A percentile compares a stretch with the other conserved stretches of the same genome.
phyloP scores from a whole-genome alignment of 2,113 vertebrate genomes.

The Rhinoptilus africanus region DNA sequence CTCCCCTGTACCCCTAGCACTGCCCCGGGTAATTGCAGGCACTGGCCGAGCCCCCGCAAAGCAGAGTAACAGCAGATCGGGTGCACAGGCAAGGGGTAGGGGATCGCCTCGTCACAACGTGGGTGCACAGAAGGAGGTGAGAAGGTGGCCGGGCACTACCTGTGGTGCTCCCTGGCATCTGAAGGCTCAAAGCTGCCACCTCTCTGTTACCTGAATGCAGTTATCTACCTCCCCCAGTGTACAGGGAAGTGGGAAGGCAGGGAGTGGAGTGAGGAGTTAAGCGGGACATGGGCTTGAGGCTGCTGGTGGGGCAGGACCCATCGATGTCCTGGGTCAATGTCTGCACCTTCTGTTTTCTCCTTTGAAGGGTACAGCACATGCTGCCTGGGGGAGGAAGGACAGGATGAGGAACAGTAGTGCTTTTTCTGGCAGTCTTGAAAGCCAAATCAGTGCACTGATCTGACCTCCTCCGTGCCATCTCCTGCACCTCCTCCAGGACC shows the following conservation, averaged over 20 bases:
- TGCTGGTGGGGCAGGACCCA: background rate
- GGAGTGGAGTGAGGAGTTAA: background rate
- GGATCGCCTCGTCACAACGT: accelerated
- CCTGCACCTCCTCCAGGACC: background rate
- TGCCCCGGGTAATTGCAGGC: background rate
- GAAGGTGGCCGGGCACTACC: background rate
- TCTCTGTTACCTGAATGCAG: background rate
- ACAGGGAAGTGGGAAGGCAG: background rate
- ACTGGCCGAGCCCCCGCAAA: background rate
- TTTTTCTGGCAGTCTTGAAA: background rate
- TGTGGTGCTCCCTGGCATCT: background rate
- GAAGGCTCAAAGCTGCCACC: background rate
- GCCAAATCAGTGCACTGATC: background rate
- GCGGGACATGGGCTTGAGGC: background rate
- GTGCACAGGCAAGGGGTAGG: background rate
- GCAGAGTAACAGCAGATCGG: background rate
- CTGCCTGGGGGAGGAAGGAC: background rate
- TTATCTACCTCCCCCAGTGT: background rate
- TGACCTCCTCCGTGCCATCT: background rate
- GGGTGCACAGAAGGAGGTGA: background rate
- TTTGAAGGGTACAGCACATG: background rate
- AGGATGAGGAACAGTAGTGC: background rate
- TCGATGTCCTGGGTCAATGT: background rate
- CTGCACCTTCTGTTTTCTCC: background rate
- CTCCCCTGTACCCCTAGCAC: background rate